Base-by-base conservation (phyloP, 2,888 invertebrate species). In the Drosophila tripunctata region DNA sequence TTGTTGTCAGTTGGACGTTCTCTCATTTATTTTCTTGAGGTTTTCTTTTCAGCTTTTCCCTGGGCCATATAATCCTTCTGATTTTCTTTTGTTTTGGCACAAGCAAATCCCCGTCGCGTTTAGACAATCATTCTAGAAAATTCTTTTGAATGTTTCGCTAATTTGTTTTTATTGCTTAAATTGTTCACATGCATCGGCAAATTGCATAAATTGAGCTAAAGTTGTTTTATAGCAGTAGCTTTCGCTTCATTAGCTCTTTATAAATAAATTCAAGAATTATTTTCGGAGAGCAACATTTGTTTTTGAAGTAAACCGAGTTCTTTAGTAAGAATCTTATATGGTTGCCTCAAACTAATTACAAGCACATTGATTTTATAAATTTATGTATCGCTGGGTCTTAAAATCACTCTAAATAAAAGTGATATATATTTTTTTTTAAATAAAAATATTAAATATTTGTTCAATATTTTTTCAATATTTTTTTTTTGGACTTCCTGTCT, bases 71-170 rank as follows among this genome's bases (percentile, higher is more conserved):
- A 12, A 55, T 60, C 41, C 31, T 27, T 6, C 47, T 50, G 24
- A 24, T 10, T 22, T 27, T 44, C 54, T 56, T 60, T 35, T 52
- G 44, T 61, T 31, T 60, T 68, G 68, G 52, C 69, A 56, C 69
- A 74, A 52, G 58, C 48, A 38, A 68, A 71, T 54, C 48, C 6
- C 36, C 22, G 47, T 22, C 33, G 47, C 22, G 1, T n/a, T 7
- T 17, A 24, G 36, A 65, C 21, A 54, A 50, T 36, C 24, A 44
- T 27, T 27, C 6, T 6, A 27, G 45, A 54, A 54, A 54, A 67
- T 54, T 31, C 57, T 57, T 58, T 60, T 55, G 51, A 55, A 56
- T 52, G 60, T 60, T 54, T 65, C 17, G 45, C 55, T 47, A 70
- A 71, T 69, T 70, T 41, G 55, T 24, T 65, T 48, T 38, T 50